phyloP scores from a whole-genome alignment of 2,797 vertebrate genomes.

The Propithecus perrieri region DNA sequence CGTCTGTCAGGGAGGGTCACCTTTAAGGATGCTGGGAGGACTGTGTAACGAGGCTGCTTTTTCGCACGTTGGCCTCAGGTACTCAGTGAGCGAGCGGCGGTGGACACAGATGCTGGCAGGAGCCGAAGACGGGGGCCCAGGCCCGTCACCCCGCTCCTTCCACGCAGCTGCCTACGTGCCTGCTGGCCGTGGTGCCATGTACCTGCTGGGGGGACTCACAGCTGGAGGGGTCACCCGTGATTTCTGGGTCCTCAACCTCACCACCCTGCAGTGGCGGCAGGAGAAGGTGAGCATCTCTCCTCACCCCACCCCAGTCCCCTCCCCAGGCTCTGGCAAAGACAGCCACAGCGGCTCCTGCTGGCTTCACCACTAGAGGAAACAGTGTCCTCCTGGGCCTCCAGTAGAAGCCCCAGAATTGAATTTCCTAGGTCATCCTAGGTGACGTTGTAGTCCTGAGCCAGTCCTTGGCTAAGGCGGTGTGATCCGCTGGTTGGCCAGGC shows the following conservation, averaged over 20 bases:
- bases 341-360: background rate
- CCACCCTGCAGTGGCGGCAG: conserved; percentile 92
- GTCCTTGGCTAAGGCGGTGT: background rate
- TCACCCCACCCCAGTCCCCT: no score
- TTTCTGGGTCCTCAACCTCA: conserved; percentile 94
- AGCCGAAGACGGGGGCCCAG: conserved; percentile 88
- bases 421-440: background rate
- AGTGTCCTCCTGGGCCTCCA: background rate
- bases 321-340: background rate
- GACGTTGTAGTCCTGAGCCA: background rate
- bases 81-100: conserved; percentile 90
- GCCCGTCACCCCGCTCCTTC: conserved; percentile 91
- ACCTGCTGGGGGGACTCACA: conserved; percentile 92
- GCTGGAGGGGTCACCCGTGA: conserved; percentile 88
- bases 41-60: background rate
- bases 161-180: conserved; percentile 89
- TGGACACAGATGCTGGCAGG: conserved; percentile 96
- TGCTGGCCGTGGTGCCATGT: conserved; percentile 89
- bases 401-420: background rate
- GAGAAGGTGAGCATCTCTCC: conserved; percentile 86
- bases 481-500: no score
- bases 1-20: background rate
- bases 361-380: background rate
- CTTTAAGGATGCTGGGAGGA: background rate
- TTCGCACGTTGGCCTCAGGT: conserved; percentile 82